Conservation (phyloP, 2,888 invertebrate species). For the Lamellibrachia columna region DNA sequence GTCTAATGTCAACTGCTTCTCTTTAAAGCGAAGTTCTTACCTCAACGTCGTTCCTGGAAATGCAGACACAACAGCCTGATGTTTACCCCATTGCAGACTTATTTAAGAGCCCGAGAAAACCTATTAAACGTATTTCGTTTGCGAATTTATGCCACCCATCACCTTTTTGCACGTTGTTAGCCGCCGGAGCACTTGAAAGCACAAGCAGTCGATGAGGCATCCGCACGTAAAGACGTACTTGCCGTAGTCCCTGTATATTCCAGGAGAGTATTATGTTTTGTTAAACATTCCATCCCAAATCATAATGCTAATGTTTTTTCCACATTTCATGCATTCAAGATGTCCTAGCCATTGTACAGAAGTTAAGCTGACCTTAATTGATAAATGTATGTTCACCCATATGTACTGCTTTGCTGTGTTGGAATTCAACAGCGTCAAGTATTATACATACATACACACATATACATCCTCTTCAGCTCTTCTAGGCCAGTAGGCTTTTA, state of each 20-base stretch:
- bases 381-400: too few relatives aligned
- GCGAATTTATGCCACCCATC: not conserved
- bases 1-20: not conserved
- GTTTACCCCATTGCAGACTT: not conserved
- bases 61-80: not conserved
- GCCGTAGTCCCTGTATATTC: not conserved
- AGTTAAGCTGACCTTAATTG: too few relatives aligned
- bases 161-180: not conserved
- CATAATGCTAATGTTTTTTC: too few relatives aligned
- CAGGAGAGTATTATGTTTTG: too few relatives aligned
- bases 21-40: not conserved
- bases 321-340: too few relatives aligned
- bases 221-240: not conserved
- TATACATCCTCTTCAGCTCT: too few relatives aligned
- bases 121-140: not conserved
- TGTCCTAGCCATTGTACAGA: too few relatives aligned
- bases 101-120: not conserved
- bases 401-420: too few relatives aligned
- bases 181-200: not conserved
- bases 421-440: too few relatives aligned
- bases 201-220: not conserved
- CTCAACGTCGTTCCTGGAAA: constrained; percentile 9
- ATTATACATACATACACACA: too few relatives aligned
- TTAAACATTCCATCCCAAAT: too few relatives aligned
- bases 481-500: too few relatives aligned